A percentile compares a stretch with the other conserved stretches of the same genome.
These are phyloP conservation scores for Drosophila tripunctata DNA, from an alignment of 2,888 invertebrate genomes.

Conservation along the genomic window DNA sequence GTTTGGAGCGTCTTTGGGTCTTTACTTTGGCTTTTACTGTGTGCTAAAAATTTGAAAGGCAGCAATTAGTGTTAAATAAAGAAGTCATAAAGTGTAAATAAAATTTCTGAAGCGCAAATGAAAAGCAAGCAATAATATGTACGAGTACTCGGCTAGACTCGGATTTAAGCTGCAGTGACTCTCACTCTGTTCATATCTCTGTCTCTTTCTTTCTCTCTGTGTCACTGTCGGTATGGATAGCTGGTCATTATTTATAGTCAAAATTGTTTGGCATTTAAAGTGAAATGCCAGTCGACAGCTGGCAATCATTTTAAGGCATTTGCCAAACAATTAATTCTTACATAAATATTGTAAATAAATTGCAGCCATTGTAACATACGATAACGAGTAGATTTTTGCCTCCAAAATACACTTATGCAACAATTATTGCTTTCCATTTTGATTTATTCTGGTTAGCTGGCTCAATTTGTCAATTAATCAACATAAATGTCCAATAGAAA, in stretches of 20 bases:
- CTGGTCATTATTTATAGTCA: conserved; percentile 64
- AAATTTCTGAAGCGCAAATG: conserved; percentile 60
- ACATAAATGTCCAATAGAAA: conserved; percentile 26
- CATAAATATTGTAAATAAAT: conserved; percentile 59
- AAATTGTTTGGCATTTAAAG: conserved; percentile 62
- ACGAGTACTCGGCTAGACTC: neutral
- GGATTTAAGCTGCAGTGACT: neutral
- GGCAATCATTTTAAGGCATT: conserved; percentile 55
- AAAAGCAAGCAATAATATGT: conserved; percentile 62
- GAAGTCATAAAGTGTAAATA: conserved; percentile 78
- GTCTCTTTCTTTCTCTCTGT: neutral
- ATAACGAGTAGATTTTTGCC: conserved; percentile 30
- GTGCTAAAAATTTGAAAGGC: conserved; percentile 37
- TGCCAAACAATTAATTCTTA: conserved; percentile 61
- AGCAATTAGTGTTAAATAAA: conserved; percentile 75
- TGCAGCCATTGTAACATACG: conserved; percentile 13
- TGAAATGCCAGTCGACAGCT: conserved; percentile 52
- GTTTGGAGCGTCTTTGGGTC: conserved; percentile 27
- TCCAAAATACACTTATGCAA: conserved; percentile 12
- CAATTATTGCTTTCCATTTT: conserved; percentile 24
- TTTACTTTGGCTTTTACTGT: conserved; percentile 6
- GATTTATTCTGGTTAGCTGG: conserved; percentile 45
- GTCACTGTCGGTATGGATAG: neutral
- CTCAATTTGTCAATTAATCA: conserved; percentile 60
- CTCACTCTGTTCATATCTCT: neutral